These are phyloP conservation scores for Fissipunctia ypsillon DNA, from an alignment of 2,888 invertebrate genomes.

Conservation along the genomic window DNA sequence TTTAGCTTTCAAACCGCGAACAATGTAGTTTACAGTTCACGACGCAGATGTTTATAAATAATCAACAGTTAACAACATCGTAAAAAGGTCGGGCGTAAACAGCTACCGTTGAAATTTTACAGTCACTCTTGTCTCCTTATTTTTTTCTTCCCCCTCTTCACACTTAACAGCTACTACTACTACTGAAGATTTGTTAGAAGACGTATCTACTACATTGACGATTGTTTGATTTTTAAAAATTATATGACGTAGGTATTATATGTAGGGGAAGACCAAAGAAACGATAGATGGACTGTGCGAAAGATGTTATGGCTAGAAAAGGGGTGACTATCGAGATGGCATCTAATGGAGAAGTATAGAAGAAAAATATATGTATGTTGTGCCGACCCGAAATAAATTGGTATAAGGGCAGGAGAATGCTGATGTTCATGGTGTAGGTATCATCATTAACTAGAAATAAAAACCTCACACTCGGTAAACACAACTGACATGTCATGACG, in stretches of 20 bases:
- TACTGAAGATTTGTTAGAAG: conserved; percentile 17
- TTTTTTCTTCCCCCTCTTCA: conserved; percentile 65
- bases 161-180: conserved; percentile 46
- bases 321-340: too few relatives aligned
- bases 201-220: not conserved
- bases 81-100: conserved; percentile 88
- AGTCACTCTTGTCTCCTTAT: conserved; percentile 81
- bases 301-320: too few relatives aligned
- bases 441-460: not conserved
- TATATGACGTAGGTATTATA: not conserved
- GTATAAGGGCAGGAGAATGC: too few relatives aligned
- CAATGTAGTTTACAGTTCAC: conserved; percentile 88
- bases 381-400: too few relatives aligned
- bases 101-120: conserved; percentile 87
- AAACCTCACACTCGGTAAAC: conserved; percentile 6
- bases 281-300: too few relatives aligned
- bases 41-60: conserved; percentile 89
- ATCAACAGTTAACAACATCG: conserved; percentile 89
- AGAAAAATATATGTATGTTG: too few relatives aligned
- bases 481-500: too few relatives aligned
- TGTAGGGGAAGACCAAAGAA: too few relatives aligned
- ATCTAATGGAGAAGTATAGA: too few relatives aligned
- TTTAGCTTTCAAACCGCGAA: conserved; percentile 80
- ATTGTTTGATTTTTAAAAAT: not conserved
- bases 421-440: too few relatives aligned